Base-by-base conservation (phyloP, 2,888 invertebrate genomes). In the Napeogenes sylphis region DNA sequence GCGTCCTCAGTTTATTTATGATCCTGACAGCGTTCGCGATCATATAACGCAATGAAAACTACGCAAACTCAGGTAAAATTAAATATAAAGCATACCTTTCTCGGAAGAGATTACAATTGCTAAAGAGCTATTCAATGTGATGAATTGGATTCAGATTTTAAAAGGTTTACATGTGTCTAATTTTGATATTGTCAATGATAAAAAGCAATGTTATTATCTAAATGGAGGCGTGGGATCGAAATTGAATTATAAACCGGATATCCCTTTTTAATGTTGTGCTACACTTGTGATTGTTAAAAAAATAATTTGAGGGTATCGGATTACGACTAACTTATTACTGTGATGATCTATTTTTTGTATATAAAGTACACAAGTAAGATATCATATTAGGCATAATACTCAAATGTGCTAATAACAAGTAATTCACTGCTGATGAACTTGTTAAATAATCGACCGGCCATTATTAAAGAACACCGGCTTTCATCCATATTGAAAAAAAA, bases 161-260 rank as follows among this genome's bases (percentile, higher is more conserved):
- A 63, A 69, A 64, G 61, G 64, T 65, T 74, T 76, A 77, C 77
- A 77, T 76, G 69, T 78, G 72, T 82, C 78, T 73, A 73, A 78
- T 79, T 76, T 14, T 79, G 74, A 80, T 76, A 74, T 72, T 77
- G 73, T 73, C 73, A 69, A 69, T 66, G 64, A 69, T 69, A 66
- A 68, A 70, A 67, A 60, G 65, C 56, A 59, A 58, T 56, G 51
- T 62, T 63, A 46, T 54, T 54, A 59, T 56, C 57, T 47, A 46
- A 46, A 59, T 42, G 81, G 75, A 76, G 84, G 85, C 85, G 88
- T 87, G 86, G 82, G 87, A 86, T 72, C 75, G 68, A 65, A 65
- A 76, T 79, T 76, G 71, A 70, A 71, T 71, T 78, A 79, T 79
- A 79, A 76, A 80, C 84, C 86, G 88, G 88, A 89, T 85, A 85